Evolutionary conservation across 2,113 vertebrate species (phyloP).

Genomic region (Cololabis saira): DNA sequence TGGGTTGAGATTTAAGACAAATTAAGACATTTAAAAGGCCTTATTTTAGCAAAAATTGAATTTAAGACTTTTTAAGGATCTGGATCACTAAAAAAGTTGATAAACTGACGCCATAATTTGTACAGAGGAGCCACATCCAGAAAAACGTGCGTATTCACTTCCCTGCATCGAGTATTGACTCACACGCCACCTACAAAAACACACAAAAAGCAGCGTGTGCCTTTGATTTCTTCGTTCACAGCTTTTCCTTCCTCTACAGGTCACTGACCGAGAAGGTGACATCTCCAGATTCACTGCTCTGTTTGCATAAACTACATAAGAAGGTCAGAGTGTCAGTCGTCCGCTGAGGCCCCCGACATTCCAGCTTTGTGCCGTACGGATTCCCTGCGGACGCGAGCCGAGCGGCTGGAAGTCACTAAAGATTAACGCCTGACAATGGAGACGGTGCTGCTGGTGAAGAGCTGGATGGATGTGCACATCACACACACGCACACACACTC

Average conservation of each 20-base stretch:
- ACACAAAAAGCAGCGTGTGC: too few relatives aligned
- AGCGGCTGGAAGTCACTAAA: slow-evolving; percentile 52
- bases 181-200: neutral
- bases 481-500: neutral
- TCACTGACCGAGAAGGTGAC: slow-evolving; percentile 4
- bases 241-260: neutral
- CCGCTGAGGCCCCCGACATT: slow-evolving; percentile 45
- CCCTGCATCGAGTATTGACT: too few relatives aligned
- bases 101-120: too few relatives aligned
- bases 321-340: slow-evolving; percentile 40
- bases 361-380: slow-evolving; percentile 41
- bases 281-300: slow-evolving; percentile 9
- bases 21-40: too few relatives aligned
- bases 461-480: slow-evolving; percentile 21
- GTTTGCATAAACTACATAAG: slow-evolving; percentile 2
- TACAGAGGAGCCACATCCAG: too few relatives aligned
- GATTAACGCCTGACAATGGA: slow-evolving; percentile 68
- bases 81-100: too few relatives aligned
- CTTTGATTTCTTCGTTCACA: too few relatives aligned
- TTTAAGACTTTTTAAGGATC: too few relatives aligned
- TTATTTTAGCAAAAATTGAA: too few relatives aligned
- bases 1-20: too few relatives aligned
- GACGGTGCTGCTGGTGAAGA: slow-evolving; percentile 53
- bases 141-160: too few relatives aligned
- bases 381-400: slow-evolving; percentile 48